Conservation (phyloP, 2,113 vertebrate genomes). For the Gymnogyps californianus region DNA sequence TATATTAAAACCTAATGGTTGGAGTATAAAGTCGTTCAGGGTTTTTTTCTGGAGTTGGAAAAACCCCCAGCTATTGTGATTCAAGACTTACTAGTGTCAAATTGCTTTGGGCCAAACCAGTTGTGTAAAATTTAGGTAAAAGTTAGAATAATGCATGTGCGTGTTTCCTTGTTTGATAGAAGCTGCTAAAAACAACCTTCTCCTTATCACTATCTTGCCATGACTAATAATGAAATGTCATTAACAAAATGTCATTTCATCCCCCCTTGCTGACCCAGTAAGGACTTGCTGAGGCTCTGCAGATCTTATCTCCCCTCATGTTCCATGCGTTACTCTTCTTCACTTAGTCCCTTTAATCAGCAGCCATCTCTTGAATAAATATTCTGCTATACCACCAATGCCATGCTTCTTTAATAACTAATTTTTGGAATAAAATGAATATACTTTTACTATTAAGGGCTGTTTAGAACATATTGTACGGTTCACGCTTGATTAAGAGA, state of each 20-base stretch:
- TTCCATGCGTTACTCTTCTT: background rate
- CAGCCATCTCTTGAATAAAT: background rate
- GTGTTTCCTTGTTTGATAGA: background rate
- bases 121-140: background rate
- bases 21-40: background rate
- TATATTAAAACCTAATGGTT: background rate
- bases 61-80: background rate
- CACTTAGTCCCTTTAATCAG: background rate
- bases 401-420: background rate
- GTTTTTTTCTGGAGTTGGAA: background rate
- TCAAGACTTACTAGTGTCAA: background rate
- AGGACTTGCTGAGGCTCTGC: background rate
- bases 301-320: background rate
- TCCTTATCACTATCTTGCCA: background rate
- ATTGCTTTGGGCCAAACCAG: background rate
- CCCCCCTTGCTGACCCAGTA: background rate
- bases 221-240: background rate
- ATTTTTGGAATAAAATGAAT: background rate
- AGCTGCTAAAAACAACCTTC: background rate
- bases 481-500: background rate
- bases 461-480: background rate
- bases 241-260: background rate
- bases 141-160: background rate
- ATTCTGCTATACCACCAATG: background rate
- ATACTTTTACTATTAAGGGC: background rate